Base-by-base conservation (phyloP, 92 coral and sea anemone genomes). In the Zoanthus gigantus region DNA sequence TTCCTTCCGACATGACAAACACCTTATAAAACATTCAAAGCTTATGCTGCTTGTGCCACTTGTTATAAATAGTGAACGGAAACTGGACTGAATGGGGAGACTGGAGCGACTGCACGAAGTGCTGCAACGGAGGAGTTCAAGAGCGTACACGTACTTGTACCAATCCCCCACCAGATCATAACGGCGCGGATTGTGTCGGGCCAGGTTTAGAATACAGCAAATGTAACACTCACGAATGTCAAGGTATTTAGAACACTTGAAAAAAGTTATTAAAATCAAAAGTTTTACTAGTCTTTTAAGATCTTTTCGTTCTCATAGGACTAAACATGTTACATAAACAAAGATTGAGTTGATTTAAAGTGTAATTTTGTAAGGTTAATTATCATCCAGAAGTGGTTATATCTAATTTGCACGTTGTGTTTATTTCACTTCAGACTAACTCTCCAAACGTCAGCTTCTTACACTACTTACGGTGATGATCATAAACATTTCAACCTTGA, bases 41-140 rank as follows among this genome's bases (percentile, higher is more conserved):
- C 56, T 50, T 7, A 50, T 50, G 56, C 10, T 50, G 56, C 9
- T 17, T 63, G 0, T 17, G 6, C 9, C 7, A 63, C 3, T 18
- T 17, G 42, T n/a, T 5, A 29, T 12, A 4, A 69, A 29, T 46
- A 69, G 74, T 30, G 46, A 9, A 69, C 46, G 74, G 74, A 69
- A 34, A 34, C 16, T 69, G 74, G 74, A 69, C 45, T 34, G 46
- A 69, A 14, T 69, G 74, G 74, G 74, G 15, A 30, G 74, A 30
- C 45, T 69, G 74, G 74, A 69, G 45, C 74, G 74, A 69, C 6
- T 69, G 74, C 74, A 69, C 74, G 8, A 34, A 30, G 17, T 69
- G 74, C 11, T 69, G 74, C 10, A 47, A 44, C 0, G 74, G 46
- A 31, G 74, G 74, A 10, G 11, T 16, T 69, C 74, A 69, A 69